Evolutionary conservation across 1,140 invertebrate species (phyloP), one percentile per base, ranked within the genome.

Genomic region (Octopus sinensis): DNA sequence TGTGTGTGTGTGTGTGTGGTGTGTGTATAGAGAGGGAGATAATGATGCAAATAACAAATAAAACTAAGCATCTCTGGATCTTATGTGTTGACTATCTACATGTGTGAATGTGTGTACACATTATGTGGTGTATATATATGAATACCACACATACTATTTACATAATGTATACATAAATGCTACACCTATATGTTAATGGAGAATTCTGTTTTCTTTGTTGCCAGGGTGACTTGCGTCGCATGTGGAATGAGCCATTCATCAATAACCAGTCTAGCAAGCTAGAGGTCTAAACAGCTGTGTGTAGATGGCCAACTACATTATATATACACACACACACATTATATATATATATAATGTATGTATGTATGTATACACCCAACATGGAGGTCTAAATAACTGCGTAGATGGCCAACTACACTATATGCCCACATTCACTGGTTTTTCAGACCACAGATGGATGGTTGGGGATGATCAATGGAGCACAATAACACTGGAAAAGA

Each of bases 191-290:
- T n/a, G 53, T 54, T 1, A n/a, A 73, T 73, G 0, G 30, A 12
- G 54, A 76, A 53, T 80, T 53, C 23, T 75, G 23, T 84, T 13
- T 77, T 54, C 53, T 80, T 81, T 78, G 79, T 82, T 92, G 93
- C 54, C 89, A 98, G 96, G 97, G 97, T 85, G 97, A 98, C 92
- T 92, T 98, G 82, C 93, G 96, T 89, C 93, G 96, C 86, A 98
- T 98, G 97, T 98, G 97, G 97, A 96, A 96, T 88, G 97, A 98
- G 92, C 97, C 97, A 56, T 98, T 98, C 80, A 84, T 88, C 17
- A 77, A 77, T 17, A 77, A 43, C 76, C 30, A 51, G 17, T 51
- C 76, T 77, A 51, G 12, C 13, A 77, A 77, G 52, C 76, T 77
- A 5, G 76, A 77, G 76, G 76, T 77, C 6, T 77, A 77, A 77